A percentile compares a stretch with the other conserved stretches of the same genome.
phyloP scores from a whole-genome alignment of 1,140 invertebrate genomes.

The Caerostris darwini region DNA sequence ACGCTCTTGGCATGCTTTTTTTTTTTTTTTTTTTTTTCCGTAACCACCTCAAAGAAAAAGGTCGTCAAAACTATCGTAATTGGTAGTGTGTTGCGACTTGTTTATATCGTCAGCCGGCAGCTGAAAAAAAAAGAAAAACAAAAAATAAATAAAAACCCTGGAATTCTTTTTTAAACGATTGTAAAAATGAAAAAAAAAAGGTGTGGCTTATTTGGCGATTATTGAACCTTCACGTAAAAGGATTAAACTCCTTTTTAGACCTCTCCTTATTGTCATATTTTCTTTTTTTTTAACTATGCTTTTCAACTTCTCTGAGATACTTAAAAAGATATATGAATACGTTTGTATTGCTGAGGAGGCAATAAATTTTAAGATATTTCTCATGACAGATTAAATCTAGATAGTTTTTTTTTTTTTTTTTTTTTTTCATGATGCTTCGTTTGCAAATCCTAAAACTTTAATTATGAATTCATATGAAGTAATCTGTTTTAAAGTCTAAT shows the following conservation, averaged over 20 bases:
- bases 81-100: conserved; percentile 24
- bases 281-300: neutral
- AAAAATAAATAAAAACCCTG: too few relatives aligned
- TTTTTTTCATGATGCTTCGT: too few relatives aligned
- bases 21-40: too few relatives aligned
- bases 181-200: neutral
- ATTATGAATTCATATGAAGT: too few relatives aligned
- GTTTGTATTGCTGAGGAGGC: too few relatives aligned
- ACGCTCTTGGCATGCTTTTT: conserved; percentile 52
- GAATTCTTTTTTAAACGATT: neutral
- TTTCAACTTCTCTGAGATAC: neutral
- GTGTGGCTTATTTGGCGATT: conserved; percentile 37
- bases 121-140: neutral
- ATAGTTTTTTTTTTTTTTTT: too few relatives aligned
- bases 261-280: neutral
- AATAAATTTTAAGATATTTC: too few relatives aligned
- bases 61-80: conserved; percentile 51
- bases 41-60: conserved; percentile 34
- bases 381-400: too few relatives aligned
- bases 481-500: too few relatives aligned
- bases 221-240: conserved; percentile 9
- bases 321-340: too few relatives aligned
- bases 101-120: neutral
- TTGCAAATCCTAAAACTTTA: too few relatives aligned
- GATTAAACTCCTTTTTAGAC: neutral